Percentiles rank a stretch among this genome's conserved stretches.
Evolutionary conservation across 2,797 vertebrate genomes (phyloP).

Genomic region (Falco naumanni): DNA sequence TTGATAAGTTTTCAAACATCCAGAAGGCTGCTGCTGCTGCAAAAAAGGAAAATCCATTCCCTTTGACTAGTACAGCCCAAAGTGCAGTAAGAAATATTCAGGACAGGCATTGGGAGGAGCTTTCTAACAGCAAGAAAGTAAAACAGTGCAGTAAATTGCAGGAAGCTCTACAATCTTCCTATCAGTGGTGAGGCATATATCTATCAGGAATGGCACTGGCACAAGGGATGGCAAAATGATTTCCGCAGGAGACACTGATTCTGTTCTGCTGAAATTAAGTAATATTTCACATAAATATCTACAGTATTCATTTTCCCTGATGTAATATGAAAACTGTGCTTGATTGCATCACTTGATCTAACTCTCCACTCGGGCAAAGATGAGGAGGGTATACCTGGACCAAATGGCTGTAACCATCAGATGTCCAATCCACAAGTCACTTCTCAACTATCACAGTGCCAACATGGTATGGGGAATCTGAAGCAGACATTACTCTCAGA

Average conservation of each 20-base stretch:
- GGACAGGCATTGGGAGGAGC: background rate
- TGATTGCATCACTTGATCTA: background rate
- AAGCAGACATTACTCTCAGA: background rate
- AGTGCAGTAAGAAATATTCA: background rate
- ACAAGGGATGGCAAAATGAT: background rate
- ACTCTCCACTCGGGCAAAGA: background rate
- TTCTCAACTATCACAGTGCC: background rate
- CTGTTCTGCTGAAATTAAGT: background rate
- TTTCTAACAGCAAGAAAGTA: background rate
- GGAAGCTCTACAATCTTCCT: background rate
- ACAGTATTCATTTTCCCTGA: background rate
- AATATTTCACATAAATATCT: background rate
- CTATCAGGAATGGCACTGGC: background rate
- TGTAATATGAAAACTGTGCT: fast-evolving
- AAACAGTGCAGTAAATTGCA: background rate
- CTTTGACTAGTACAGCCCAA: background rate
- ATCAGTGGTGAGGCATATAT: background rate
- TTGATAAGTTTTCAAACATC: background rate
- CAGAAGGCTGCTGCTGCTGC: background rate
- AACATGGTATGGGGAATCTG: background rate
- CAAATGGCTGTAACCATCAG: background rate
- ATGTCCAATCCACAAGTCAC: background rate
- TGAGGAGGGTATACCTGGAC: background rate
- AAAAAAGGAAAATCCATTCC: background rate
- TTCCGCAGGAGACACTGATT: background rate